Conservation (phyloP, 2,888 invertebrate species). For the Phalera bucephala region DNA sequence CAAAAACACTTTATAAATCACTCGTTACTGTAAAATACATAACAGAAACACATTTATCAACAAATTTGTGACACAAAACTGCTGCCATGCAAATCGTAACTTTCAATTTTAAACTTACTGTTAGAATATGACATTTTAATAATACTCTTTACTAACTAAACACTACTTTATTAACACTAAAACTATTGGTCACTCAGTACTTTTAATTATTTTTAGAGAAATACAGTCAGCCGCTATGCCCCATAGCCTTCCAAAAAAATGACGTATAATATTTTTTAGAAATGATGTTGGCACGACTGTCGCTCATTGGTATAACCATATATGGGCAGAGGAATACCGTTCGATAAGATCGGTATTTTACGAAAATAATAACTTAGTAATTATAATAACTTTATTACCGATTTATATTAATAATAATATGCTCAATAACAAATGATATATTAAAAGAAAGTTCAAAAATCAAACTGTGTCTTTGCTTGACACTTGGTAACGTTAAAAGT, state of each 20-base stretch:
- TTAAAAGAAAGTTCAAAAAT: too few relatives aligned
- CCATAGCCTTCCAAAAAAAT: constrained; percentile 67
- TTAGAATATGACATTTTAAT: constrained; percentile 74
- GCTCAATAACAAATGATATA: too few relatives aligned
- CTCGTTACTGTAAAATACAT: constrained; percentile 21
- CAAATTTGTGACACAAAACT: constrained; percentile 10
- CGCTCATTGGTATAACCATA: constrained; percentile 56
- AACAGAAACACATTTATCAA: constrained; percentile 29
- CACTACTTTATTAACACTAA: constrained; percentile 47
- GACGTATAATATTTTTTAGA: constrained; percentile 58
- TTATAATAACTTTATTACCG: too few relatives aligned
- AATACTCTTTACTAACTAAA: constrained; percentile 55
- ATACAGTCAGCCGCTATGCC: constrained; percentile 74
- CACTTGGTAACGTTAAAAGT: too few relatives aligned
- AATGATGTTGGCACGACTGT: constrained; percentile 49
- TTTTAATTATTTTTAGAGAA: constrained; percentile 62
- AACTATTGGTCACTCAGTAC: constrained; percentile 56
- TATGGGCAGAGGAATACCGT: constrained; percentile 45
- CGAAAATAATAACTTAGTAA: too few relatives aligned
- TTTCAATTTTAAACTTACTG: constrained; percentile 61
- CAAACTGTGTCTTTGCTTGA: too few relatives aligned
- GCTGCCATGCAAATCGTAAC: constrained; percentile 39
- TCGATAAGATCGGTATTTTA: background rate
- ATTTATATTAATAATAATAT: too few relatives aligned
- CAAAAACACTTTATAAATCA: constrained; percentile 32